phyloP scores from a whole-genome alignment of 2,113 vertebrate species.

The Xenopus tropicalis region UCB_Xtro_10.0 CM004449.2:78112501-78113000 shows the following conservation, averaged over 20 bases:
- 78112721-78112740: background rate
- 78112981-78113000: slow-evolving; percentile 73
- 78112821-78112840: slow-evolving; percentile 80
- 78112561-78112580: too few relatives aligned
- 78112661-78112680: too few relatives aligned
- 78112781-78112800: background rate
- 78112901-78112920: slow-evolving; percentile 71
- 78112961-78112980: slow-evolving; percentile 82
- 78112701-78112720: background rate
- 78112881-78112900: slow-evolving; percentile 48
- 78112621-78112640: too few relatives aligned
- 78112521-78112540: too few relatives aligned
- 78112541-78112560: too few relatives aligned
- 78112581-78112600: too few relatives aligned
- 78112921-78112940: slow-evolving; percentile 68
- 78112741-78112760: background rate
- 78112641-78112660: too few relatives aligned
- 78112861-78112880: slow-evolving; percentile 55
- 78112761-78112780: background rate
- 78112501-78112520: too few relatives aligned
- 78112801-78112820: slow-evolving; percentile 53
- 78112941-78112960: slow-evolving; percentile 79
- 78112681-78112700: too few relatives aligned
- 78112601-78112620: too few relatives aligned
- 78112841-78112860: slow-evolving; percentile 62